These are phyloP conservation scores for Phyto melanocephala DNA, from an alignment of 2,888 invertebrate genomes.

Conservation along the genomic window DNA sequence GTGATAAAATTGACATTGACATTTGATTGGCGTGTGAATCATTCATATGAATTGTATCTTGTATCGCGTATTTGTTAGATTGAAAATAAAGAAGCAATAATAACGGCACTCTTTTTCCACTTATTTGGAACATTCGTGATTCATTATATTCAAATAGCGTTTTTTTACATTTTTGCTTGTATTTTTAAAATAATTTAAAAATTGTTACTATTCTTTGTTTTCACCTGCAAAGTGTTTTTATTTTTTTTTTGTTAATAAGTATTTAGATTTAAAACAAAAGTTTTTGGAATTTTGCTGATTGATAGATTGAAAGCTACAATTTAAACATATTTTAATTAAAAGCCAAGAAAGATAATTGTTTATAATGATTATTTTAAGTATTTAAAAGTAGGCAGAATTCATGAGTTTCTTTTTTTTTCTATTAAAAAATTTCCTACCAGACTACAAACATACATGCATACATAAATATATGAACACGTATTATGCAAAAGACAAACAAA, in stretches of 20 bases:
- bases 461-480: not conserved
- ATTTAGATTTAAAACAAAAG: not conserved
- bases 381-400: not conserved
- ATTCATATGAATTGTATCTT: conserved; percentile 59
- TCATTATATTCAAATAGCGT: not conserved
- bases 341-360: not conserved
- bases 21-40: conserved; percentile 76
- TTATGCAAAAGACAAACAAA: conserved; percentile 33
- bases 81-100: not conserved
- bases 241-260: not conserved
- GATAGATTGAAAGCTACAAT: not conserved
- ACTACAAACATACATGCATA: not conserved
- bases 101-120: not conserved
- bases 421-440: conserved; percentile 31
- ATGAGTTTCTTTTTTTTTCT: not conserved
- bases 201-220: not conserved
- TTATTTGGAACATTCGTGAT: not conserved
- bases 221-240: not conserved
- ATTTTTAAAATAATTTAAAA: not conserved
- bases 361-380: conserved; percentile 22
- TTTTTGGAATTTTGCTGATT: conserved; percentile 33
- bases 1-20: conserved; percentile 72
- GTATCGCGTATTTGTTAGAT: not conserved
- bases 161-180: not conserved
- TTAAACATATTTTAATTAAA: not conserved